Conservation (phyloP, 1,140 invertebrate species). For the Batillaria attramentaria region DNA sequence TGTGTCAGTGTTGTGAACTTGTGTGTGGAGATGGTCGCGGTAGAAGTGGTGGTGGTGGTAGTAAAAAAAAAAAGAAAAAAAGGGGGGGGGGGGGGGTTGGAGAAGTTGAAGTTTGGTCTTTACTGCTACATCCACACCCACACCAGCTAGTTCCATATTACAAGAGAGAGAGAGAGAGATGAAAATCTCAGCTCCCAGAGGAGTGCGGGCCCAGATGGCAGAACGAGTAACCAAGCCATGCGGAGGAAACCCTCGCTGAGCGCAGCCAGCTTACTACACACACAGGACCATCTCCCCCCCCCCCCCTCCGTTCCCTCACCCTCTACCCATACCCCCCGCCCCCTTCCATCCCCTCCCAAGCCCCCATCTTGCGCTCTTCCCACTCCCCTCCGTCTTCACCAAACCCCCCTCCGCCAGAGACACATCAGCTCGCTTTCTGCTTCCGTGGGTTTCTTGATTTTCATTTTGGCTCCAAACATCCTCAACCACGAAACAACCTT, state of each 20-base stretch:
- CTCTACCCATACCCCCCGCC: neutral
- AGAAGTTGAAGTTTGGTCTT: too few relatives aligned
- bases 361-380: neutral
- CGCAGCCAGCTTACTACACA: constrained; percentile 3
- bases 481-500: too few relatives aligned
- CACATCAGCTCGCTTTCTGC: too few relatives aligned
- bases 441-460: too few relatives aligned
- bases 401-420: neutral
- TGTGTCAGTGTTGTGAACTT: too few relatives aligned
- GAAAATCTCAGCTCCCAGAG: constrained; percentile 4
- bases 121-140: too few relatives aligned
- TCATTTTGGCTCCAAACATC: too few relatives aligned
- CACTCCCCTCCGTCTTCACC: neutral
- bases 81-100: neutral
- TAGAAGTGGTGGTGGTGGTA: neutral
- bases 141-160: too few relatives aligned
- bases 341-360: neutral
- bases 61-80: neutral
- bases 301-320: constrained; percentile 15
- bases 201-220: constrained; percentile 11
- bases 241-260: neutral
- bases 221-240: constrained; percentile 7
- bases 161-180: neutral
- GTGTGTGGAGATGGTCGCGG: neutral
- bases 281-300: neutral